phyloP scores from a whole-genome alignment of 1,140 invertebrate genomes.

The Drosophila rhopaloa region DNA sequence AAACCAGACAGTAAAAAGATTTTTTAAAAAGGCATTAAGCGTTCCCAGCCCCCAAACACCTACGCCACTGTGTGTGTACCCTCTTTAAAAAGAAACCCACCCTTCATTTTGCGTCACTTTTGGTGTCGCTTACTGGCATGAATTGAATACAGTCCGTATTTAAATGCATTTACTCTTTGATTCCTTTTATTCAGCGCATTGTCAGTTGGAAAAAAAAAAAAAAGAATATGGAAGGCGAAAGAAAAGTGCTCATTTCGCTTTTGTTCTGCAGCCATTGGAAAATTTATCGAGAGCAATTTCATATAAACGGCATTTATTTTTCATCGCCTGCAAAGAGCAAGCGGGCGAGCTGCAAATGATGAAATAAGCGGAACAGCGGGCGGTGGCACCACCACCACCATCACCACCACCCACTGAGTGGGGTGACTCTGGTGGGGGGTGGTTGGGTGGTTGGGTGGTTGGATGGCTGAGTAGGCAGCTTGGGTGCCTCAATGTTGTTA shows the following conservation, averaged over 20 bases:
- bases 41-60: too few relatives aligned
- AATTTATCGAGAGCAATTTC: slow-evolving; percentile 71
- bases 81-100: background rate
- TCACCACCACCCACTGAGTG: background rate
- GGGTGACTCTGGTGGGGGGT: too few relatives aligned
- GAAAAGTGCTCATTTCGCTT: slow-evolving; percentile 23
- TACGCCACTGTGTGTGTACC: slow-evolving; percentile 2
- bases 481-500: slow-evolving; percentile 37
- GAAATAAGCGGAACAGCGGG: slow-evolving; percentile 25
- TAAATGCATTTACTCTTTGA: slow-evolving; percentile 63
- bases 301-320: slow-evolving; percentile 64
- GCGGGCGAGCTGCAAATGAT: slow-evolving; percentile 24
- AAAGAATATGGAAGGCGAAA: slow-evolving; percentile 13
- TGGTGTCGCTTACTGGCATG: slow-evolving; percentile 14
- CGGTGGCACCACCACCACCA: background rate
- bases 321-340: slow-evolving; percentile 31
- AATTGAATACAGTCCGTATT: slow-evolving; percentile 24
- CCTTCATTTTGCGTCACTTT: background rate
- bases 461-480: background rate
- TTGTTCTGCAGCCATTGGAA: slow-evolving; percentile 45
- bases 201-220: slow-evolving; percentile 5
- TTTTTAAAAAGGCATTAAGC: too few relatives aligned
- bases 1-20: too few relatives aligned
- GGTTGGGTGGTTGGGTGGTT: background rate
- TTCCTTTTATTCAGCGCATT: slow-evolving; percentile 48